A percentile compares a stretch with the other conserved stretches of the same genome.
These are phyloP conservation scores for Anas acuta DNA, from an alignment of 2,797 vertebrate species.

Conservation along the genomic window DNA sequence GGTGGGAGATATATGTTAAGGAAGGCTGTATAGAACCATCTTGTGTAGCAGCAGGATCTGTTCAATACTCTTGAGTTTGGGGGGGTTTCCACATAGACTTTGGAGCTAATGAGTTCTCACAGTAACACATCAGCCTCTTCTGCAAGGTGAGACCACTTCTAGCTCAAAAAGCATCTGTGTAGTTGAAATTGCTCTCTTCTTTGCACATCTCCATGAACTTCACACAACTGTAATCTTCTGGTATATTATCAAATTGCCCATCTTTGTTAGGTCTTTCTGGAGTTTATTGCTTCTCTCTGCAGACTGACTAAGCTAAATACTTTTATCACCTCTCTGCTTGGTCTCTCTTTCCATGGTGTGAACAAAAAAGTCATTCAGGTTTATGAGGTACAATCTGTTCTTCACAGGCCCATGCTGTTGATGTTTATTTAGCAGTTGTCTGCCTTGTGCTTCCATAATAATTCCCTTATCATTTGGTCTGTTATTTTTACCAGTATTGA, in stretches of 20 bases:
- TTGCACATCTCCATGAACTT: not conserved
- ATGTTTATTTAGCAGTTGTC: conserved; percentile 6
- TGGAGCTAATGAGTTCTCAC: not conserved
- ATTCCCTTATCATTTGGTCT: not conserved
- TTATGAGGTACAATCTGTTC: conserved; percentile 9
- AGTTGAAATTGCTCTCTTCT: not conserved
- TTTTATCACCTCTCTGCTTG: conserved; percentile 7
- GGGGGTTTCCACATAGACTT: not conserved
- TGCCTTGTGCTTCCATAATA: not conserved
- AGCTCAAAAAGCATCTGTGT: not conserved
- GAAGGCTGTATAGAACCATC: not conserved
- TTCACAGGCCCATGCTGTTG: not conserved
- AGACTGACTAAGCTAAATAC: not conserved
- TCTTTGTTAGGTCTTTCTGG: not conserved
- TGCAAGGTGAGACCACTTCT: not conserved
- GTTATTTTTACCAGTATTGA: not conserved
- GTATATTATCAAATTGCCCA: not conserved
- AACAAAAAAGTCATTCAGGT: not conserved
- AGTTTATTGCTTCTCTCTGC: not conserved
- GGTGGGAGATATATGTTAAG: not conserved
- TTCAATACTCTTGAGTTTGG: not conserved
- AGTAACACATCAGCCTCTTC: not conserved
- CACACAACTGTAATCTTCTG: not conserved
- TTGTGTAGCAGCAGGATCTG: not conserved
- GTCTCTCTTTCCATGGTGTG: not conserved